These are phyloP conservation scores for Hyperopisus bebe DNA, from an alignment of 2,113 vertebrate genomes.

Conservation along the genomic window DNA sequence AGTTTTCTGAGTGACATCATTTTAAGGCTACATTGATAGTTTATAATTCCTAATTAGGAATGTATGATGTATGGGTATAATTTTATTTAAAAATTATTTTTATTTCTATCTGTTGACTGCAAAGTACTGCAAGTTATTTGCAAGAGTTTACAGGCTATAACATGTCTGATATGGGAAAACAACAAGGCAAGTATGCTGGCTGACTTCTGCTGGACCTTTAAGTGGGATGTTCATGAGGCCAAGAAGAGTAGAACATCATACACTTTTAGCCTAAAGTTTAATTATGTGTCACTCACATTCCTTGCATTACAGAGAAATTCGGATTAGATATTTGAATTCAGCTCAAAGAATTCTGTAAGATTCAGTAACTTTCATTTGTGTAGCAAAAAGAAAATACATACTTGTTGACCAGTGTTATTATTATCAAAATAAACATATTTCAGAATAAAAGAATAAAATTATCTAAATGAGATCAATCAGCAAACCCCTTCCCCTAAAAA, in stretches of 20 bases:
- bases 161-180: not conserved
- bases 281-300: not conserved
- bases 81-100: not conserved
- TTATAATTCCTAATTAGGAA: not conserved
- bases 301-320: not conserved
- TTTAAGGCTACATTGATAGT: not conserved
- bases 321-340: not conserved
- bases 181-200: not conserved
- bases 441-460: not conserved
- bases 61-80: not conserved
- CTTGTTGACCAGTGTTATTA: not conserved
- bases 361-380: not conserved
- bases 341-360: not conserved
- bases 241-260: not conserved
- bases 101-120: not conserved
- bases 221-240: not conserved
- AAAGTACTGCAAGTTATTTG: not conserved
- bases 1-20: not conserved
- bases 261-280: not conserved
- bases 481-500: not conserved
- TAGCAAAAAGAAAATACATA: not conserved
- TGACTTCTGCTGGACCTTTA: not conserved
- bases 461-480: not conserved
- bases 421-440: not conserved
- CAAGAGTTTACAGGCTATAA: not conserved